Evolutionary conservation across 2,888 invertebrate genomes (phyloP).

Genomic region (Lycocerus yunnanus): DNA sequence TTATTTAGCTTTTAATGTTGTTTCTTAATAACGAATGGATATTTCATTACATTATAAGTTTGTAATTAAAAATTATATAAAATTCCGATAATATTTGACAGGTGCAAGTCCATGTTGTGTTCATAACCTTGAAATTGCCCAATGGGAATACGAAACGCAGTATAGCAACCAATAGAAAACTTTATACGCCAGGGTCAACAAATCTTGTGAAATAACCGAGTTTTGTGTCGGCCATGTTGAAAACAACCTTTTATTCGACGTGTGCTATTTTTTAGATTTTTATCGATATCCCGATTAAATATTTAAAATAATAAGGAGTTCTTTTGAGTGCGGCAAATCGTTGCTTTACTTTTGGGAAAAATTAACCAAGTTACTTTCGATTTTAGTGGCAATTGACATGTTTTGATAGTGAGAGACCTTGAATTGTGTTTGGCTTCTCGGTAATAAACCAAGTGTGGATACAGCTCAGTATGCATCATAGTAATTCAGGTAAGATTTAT

Average conservation of each 20-base stretch:
- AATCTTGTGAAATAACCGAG: conserved; percentile 58
- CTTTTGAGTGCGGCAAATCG: conserved; percentile 38
- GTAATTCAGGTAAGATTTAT: conserved; percentile 46
- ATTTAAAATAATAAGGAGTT: conserved; percentile 33
- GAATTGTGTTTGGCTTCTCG: conserved; percentile 53
- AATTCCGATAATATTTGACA: conserved; percentile 44
- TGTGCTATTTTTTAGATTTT: conserved; percentile 54
- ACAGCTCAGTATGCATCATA: conserved; percentile 50
- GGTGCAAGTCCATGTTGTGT: conserved; percentile 57
- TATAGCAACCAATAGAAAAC: conserved; percentile 51
- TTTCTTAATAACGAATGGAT: not conserved
- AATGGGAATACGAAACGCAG: conserved; percentile 50
- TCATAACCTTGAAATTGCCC: conserved; percentile 58
- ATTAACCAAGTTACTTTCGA: conserved; percentile 37
- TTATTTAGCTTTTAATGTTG: not conserved
- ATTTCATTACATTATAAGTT: not conserved
- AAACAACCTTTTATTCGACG: conserved; percentile 56
- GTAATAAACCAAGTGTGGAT: conserved; percentile 47
- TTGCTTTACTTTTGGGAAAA: conserved; percentile 39
- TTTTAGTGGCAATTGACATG: conserved; percentile 45
- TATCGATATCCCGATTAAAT: conserved; percentile 44
- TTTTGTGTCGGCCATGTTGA: conserved; percentile 59
- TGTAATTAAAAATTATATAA: conserved; percentile 8
- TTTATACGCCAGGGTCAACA: conserved; percentile 57
- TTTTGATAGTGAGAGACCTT: conserved; percentile 54